Percentiles rank a stretch among this genome's conserved stretches.
Conservation (phyloP, 1,140 invertebrate genomes). For the Magallana ariakensis region DNA sequence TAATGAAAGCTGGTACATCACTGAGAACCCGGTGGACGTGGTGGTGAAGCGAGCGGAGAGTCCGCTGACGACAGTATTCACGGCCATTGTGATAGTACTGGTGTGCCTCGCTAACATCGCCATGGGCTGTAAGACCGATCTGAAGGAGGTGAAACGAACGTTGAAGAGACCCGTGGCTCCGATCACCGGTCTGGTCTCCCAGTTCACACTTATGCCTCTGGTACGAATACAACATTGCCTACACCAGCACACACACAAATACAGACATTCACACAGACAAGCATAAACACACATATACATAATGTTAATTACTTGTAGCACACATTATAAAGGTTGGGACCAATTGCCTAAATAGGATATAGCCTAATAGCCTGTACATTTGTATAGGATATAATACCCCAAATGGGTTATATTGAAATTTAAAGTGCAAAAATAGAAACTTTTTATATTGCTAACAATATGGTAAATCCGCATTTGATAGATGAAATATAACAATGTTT, state of each 20-base stretch:
- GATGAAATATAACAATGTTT: too few species aligned
- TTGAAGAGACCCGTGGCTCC: conserved; percentile 78
- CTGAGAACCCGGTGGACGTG: conserved; percentile 59
- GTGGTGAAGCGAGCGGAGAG: conserved; percentile 67
- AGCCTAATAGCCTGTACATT: too few species aligned
- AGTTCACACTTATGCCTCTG: conserved; percentile 81
- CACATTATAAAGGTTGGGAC: neutral
- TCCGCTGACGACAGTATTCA: conserved; percentile 74
- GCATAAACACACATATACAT: too few species aligned
- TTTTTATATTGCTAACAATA: too few species aligned
- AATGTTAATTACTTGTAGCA: too few species aligned
- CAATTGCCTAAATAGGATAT: too few species aligned
- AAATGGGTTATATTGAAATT: too few species aligned
- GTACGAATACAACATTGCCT: conserved; percentile 63
- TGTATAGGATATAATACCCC: too few species aligned
- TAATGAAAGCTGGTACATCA: conserved; percentile 56
- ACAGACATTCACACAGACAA: too few species aligned
- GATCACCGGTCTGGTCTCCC: conserved; percentile 77
- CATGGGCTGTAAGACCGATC: conserved; percentile 80
- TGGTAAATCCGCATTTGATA: too few species aligned
- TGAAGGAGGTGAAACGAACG: conserved; percentile 76
- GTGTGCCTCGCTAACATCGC: conserved; percentile 77
- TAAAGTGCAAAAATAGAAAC: too few species aligned
- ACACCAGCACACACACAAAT: too few species aligned
- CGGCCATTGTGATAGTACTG: conserved; percentile 71